Evolutionary conservation across 2,888 invertebrate species (phyloP).

Genomic region (Rhyacophila evoluta): DNA sequence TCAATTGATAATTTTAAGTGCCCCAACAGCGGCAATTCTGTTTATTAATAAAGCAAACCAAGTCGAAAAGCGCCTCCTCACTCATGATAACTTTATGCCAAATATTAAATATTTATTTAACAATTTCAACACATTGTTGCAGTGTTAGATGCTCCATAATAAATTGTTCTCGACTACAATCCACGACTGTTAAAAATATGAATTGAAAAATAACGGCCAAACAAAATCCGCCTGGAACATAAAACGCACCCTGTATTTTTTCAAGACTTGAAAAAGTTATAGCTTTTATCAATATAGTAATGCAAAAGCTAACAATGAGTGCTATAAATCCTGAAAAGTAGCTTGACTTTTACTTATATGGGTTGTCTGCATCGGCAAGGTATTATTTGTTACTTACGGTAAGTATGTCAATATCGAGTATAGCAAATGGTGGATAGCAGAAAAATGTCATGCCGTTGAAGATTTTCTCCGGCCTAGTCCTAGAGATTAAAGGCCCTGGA

Average conservation of each 20-base stretch:
- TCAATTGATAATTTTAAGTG: too few relatives aligned
- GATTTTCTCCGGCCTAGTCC: constrained; percentile 61
- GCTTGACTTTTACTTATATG: not conserved
- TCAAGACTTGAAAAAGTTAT: not conserved
- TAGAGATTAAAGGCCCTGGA: constrained; percentile 68
- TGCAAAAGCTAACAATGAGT: too few relatives aligned
- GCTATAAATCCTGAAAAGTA: not conserved
- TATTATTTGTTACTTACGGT: constrained; percentile 58
- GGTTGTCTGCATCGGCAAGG: not conserved
- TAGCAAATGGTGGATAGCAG: constrained; percentile 67
- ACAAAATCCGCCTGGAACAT: not conserved
- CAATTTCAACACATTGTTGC: too few relatives aligned
- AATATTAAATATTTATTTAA: too few relatives aligned
- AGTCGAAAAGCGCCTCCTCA: too few relatives aligned
- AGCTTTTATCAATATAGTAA: not conserved
- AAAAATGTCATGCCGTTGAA: constrained; percentile 69
- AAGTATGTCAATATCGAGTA: constrained; percentile 61
- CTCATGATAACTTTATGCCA: too few relatives aligned
- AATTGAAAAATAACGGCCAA: too few relatives aligned
- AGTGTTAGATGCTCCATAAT: too few relatives aligned
- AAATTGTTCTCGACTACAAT: too few relatives aligned
- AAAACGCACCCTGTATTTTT: not conserved
- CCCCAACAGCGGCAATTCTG: too few relatives aligned
- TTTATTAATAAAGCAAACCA: too few relatives aligned
- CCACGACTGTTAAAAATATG: too few relatives aligned